Conservation (phyloP, 2,797 vertebrate genomes). For the Sternotherus odoratus region DNA sequence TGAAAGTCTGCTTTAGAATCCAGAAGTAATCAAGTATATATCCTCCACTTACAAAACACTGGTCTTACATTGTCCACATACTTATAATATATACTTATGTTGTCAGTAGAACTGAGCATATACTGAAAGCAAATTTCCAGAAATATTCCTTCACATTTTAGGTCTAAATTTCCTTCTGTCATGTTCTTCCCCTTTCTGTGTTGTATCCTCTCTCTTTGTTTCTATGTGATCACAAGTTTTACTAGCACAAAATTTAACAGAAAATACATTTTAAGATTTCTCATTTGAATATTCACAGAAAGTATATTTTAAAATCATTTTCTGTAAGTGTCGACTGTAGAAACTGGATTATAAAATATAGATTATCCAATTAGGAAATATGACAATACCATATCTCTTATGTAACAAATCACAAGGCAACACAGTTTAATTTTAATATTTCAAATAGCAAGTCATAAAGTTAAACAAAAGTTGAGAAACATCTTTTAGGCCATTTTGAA, state of each 20-base stretch:
- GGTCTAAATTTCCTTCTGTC: neutral
- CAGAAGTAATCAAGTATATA: neutral
- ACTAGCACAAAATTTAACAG: neutral
- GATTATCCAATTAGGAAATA: neutral
- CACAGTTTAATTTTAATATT: neutral
- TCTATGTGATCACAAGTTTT: neutral
- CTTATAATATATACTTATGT: neutral
- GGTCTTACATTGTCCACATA: neutral
- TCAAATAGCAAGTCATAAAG: neutral
- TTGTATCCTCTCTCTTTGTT: neutral
- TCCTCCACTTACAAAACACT: neutral
- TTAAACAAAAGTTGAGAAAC: neutral
- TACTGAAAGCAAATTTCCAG: neutral
- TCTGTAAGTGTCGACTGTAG: neutral
- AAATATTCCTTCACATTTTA: neutral
- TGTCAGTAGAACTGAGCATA: neutral
- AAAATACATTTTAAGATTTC: neutral
- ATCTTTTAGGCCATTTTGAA: neutral
- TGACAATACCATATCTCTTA: neutral
- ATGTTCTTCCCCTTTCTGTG: accelerated
- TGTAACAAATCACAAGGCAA: neutral
- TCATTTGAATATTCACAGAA: neutral
- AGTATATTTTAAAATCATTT: neutral
- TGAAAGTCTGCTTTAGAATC: neutral
- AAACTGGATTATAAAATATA: neutral